phyloP scores from a whole-genome alignment of 2,888 invertebrate genomes.

The Drosophila phalerata region DNA sequence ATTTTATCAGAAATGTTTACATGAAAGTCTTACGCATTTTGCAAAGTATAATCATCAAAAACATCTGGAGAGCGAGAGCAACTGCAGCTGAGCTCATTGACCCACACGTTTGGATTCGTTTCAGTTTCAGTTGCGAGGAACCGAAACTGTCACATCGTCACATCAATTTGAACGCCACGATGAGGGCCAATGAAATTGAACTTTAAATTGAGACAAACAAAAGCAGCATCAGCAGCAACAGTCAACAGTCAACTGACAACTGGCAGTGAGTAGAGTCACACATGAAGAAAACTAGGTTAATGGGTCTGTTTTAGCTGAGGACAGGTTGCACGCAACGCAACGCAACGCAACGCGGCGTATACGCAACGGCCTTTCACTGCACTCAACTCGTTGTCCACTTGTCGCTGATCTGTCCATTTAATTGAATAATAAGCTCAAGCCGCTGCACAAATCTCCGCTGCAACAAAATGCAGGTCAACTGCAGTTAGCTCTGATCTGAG shows the following conservation, averaged over 20 bases:
- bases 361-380: conserved; percentile 80
- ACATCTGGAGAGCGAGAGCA: conserved; percentile 6
- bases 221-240: conserved; percentile 35
- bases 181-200: conserved; percentile 83
- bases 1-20: neutral
- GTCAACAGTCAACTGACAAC: conserved; percentile 21
- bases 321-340: conserved; percentile 67
- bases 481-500: conserved; percentile 18
- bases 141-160: conserved; percentile 77
- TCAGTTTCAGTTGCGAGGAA: conserved; percentile 22
- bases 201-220: conserved; percentile 80
- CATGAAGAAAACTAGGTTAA: conserved; percentile 73
- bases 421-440: conserved; percentile 76
- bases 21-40: conserved; percentile 25
- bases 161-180: conserved; percentile 76
- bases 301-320: conserved; percentile 74
- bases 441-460: conserved; percentile 64
- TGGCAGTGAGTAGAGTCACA: conserved; percentile 22
- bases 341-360: conserved; percentile 57
- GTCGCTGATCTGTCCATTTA: conserved; percentile 50
- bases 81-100: conserved; percentile 71
- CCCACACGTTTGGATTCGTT: conserved; percentile 68
- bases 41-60: conserved; percentile 6
- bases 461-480: conserved; percentile 75
- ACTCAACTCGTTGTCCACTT: conserved; percentile 25